phyloP scores from a whole-genome alignment of 2,113 vertebrate species.

The Choloepus hoffmanni region DNA sequence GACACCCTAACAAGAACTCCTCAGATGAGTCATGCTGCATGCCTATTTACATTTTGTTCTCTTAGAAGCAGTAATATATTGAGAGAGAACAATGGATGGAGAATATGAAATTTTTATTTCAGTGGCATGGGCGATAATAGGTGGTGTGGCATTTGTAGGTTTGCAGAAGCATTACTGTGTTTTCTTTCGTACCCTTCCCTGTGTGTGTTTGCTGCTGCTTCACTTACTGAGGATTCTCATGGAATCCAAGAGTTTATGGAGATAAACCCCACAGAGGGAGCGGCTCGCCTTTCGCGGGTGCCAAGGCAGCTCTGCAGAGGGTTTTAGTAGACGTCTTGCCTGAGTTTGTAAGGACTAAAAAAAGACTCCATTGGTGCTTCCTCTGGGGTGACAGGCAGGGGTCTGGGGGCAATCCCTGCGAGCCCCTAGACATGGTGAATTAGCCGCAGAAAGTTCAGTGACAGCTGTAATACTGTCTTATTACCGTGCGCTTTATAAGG shows the following conservation, averaged over 20 bases:
- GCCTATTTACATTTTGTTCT: fast-evolving
- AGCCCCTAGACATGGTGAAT: background rate
- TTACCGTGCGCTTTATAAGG: background rate
- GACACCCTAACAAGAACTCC: background rate
- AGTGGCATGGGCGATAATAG: no score
- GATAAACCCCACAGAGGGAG: conserved; percentile 82
- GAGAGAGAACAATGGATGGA: background rate
- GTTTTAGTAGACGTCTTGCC: background rate
- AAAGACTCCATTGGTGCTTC: background rate
- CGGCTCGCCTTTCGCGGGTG: conserved; percentile 61
- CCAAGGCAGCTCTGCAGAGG: conserved; percentile 51
- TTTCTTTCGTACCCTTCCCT: fast-evolving
- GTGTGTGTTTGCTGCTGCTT: background rate
- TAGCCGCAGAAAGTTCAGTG: no score
- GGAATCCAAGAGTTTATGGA: conserved; percentile 32
- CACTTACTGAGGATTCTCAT: background rate
- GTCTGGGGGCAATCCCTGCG: fast-evolving
- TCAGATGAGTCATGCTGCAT: fast-evolving
- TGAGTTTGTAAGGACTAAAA: background rate
- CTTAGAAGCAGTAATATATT: background rate
- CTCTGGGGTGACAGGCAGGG: background rate
- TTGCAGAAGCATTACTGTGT: fast-evolving
- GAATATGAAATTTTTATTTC: no score
- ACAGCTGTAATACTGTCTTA: fast-evolving
- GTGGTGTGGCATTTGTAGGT: fast-evolving